Percentiles rank a stretch among this genome's conserved stretches.
These are phyloP conservation scores for Lydus trimaculatus DNA, from an alignment of 2,888 invertebrate species.

Conservation along the genomic window DNA sequence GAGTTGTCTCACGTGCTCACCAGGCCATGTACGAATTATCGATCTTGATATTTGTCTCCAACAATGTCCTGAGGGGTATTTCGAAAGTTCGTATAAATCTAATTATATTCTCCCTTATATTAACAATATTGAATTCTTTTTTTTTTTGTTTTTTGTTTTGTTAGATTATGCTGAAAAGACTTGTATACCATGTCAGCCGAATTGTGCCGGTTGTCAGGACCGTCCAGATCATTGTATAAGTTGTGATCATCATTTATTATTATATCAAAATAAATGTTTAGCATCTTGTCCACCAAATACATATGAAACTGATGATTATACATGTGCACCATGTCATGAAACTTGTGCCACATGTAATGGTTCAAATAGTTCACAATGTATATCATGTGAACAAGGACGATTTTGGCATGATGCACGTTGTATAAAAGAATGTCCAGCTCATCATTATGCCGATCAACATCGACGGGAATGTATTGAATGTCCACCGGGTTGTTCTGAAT, in stretches of 20 bases:
- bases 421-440: constrained; percentile 74
- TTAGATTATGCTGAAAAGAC: constrained; percentile 66
- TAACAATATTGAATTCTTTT: constrained; percentile 4
- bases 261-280: constrained; percentile 82
- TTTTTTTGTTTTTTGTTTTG: constrained; percentile 26
- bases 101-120: not conserved
- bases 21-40: constrained; percentile 81
- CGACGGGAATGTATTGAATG: constrained; percentile 82
- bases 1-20: constrained; percentile 84
- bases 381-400: constrained; percentile 77
- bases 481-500: constrained; percentile 78
- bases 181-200: constrained; percentile 85
- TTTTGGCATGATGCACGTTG: constrained; percentile 78
- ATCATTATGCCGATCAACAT: constrained; percentile 79
- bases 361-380: constrained; percentile 79
- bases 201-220: constrained; percentile 86
- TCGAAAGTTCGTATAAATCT: constrained; percentile 70
- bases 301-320: constrained; percentile 87
- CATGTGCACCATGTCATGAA: constrained; percentile 80
- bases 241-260: constrained; percentile 87
- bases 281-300: constrained; percentile 83
- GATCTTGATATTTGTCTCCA: constrained; percentile 88
- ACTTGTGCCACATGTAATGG: constrained; percentile 84
- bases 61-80: constrained; percentile 90
- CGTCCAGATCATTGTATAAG: constrained; percentile 84